Percentiles rank a stretch among this genome's conserved stretches.
These are phyloP conservation scores for Trachelus iudaicus DNA, from an alignment of 2,888 invertebrate species.

Conservation along the genomic window DNA sequence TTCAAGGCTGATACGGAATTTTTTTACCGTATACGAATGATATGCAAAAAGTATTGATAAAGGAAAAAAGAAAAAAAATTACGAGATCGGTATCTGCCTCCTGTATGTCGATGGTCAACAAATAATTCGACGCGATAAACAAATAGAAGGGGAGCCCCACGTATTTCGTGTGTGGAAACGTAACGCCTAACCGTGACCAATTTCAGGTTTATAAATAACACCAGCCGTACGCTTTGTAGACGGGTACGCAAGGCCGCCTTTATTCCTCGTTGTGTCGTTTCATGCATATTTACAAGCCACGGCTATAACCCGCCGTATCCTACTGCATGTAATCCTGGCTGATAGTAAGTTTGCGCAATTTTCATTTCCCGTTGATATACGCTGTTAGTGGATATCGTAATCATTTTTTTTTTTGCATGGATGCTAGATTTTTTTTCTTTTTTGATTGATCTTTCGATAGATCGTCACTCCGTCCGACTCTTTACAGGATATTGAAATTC, in stretches of 20 bases:
- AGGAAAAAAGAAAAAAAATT: background rate
- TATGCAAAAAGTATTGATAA: background rate
- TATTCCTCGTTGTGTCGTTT: slow-evolving; percentile 7
- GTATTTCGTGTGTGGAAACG: background rate
- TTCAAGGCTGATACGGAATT: slow-evolving; percentile 10
- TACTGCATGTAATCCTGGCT: background rate
- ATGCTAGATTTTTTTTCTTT: background rate
- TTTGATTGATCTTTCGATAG: no score
- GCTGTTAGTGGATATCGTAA: background rate
- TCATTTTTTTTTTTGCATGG: background rate
- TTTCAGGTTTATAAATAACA: background rate
- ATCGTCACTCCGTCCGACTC: background rate
- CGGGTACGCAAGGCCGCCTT: background rate
- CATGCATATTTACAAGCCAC: background rate
- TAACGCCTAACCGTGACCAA: background rate
- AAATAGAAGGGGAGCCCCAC: background rate
- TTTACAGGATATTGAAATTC: background rate
- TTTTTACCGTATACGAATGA: background rate
- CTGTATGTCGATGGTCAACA: background rate
- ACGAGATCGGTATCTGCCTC: background rate
- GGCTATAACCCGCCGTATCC: background rate
- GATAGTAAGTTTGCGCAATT: no score
- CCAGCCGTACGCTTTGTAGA: background rate
- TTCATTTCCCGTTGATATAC: background rate
- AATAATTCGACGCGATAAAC: background rate